Percentiles rank a stretch among this genome's conserved stretches.
These are phyloP conservation scores for Epinephelus moara DNA, from an alignment of 2,113 vertebrate species.

Conservation along the genomic window DNA sequence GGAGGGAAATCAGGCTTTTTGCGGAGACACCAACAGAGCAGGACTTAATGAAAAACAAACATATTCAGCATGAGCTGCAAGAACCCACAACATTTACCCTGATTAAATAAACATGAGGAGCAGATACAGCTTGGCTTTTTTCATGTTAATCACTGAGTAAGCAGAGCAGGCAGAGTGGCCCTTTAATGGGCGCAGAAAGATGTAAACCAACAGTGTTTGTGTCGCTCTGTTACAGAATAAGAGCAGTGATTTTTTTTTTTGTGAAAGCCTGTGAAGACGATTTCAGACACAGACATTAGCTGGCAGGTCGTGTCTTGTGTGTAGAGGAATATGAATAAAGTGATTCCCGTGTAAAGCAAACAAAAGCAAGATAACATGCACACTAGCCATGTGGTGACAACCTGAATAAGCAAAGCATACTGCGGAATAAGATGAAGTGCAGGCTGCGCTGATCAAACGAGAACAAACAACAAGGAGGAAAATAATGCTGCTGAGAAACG, in stretches of 20 bases:
- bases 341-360: conserved; percentile 13
- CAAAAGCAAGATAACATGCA: conserved; percentile 16
- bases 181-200: conserved; percentile 35
- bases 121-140: conserved; percentile 55
- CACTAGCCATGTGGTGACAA: conserved; percentile 19
- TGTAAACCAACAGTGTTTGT: conserved; percentile 22
- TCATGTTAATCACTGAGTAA: conserved; percentile 70
- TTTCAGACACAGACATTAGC: conserved; percentile 18
- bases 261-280: conserved; percentile 1
- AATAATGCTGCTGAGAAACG: conserved; percentile 59
- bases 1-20: conserved; percentile 40
- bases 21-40: conserved; percentile 43
- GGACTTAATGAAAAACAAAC: conserved; percentile 71
- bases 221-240: conserved; percentile 16
- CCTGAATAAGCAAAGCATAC: conserved; percentile 40
- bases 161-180: conserved; percentile 49
- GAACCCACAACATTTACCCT: conserved; percentile 71
- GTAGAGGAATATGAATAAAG: conserved; percentile 25
- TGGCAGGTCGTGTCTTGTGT: conserved; percentile 18
- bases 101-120: conserved; percentile 79
- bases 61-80: conserved; percentile 62
- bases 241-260: neutral
- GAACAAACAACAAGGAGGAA: conserved; percentile 42
- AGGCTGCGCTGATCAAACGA: conserved; percentile 34
- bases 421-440: conserved; percentile 24